A percentile compares a stretch with the other conserved stretches of the same genome.
phyloP scores from a whole-genome alignment of 2,888 invertebrate genomes.

The Macrosiphum euphorbiae region DNA sequence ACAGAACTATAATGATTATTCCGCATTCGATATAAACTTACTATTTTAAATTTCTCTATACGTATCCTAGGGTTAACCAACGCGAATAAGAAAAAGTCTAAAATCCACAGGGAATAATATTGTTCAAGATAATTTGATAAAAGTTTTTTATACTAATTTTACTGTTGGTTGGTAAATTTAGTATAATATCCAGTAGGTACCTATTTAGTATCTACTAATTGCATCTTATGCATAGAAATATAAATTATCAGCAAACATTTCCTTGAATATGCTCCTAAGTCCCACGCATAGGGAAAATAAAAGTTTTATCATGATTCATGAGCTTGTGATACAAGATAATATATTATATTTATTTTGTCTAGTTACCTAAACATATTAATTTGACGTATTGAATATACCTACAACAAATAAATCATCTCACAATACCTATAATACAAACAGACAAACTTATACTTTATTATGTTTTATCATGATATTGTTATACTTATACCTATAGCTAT shows the following conservation, averaged over 20 bases:
- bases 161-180: not conserved
- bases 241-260: not conserved
- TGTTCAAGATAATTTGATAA: not conserved
- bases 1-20: not conserved
- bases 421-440: not conserved
- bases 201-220: not conserved
- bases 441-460: not conserved
- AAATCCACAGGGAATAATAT: not conserved
- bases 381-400: not conserved
- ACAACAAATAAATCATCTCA: not conserved
- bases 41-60: not conserved
- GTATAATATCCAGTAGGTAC: not conserved
- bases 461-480: no score
- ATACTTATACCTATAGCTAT: no score
- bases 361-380: not conserved
- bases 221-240: not conserved
- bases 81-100: not conserved
- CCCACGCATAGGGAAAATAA: fast-evolving
- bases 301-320: not conserved
- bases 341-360: not conserved
- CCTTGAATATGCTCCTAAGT: not conserved
- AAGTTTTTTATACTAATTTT: not conserved
- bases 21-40: not conserved
- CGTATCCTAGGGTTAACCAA: not conserved
- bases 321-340: not conserved